Evolutionary conservation across 1,140 invertebrate genomes (phyloP), one percentile per base, ranked within the genome.

Genomic region (Tetragonula clypearis): DNA sequence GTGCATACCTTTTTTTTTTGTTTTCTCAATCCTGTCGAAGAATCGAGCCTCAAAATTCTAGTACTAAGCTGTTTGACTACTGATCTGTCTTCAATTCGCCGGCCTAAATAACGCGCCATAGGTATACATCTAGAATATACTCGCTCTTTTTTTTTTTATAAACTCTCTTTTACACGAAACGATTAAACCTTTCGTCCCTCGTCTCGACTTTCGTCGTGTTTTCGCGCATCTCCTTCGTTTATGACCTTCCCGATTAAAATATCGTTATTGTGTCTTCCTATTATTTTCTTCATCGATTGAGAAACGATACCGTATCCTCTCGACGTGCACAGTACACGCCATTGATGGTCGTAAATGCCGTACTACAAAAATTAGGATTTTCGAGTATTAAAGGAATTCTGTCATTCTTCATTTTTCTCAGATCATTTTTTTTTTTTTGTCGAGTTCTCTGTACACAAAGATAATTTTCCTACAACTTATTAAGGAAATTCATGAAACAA

Each of bases 131-230:
- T 90, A 87, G 75, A 87, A 87, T 79, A 89, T 90, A 89, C 85
- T 82, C 79, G 82, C 53, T 79, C 81, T 78, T 78, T 66, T 72
- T 78, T 65, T 72, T 56, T 85, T 87, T 90, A 90, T 89, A 90
- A 89, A 89, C 82, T 89, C 75, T 89, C 79, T 89, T 84, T 89
- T 89, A 90, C 82, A 85, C 53, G 71, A 87, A 89, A 87, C 79
- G 79, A 53, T 75, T 87, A 89, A 82, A 87, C 78, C 76, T 85
- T 79, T 78, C 66, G 84, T 79, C 87, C 81, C 79, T 81, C 87
- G 23, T 74, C 69, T 83, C 41, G 35, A 89, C 68, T 89, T 89
- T 58, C 65, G 66, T 84, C 80, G 65, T 88, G 66, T 86, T 89
- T 86, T 89, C 88, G 74, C 78, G 85, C 62, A 58, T 89, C 69